Conservation (phyloP, 2,113 vertebrate genomes). For the Spea multiplicata region DNA sequence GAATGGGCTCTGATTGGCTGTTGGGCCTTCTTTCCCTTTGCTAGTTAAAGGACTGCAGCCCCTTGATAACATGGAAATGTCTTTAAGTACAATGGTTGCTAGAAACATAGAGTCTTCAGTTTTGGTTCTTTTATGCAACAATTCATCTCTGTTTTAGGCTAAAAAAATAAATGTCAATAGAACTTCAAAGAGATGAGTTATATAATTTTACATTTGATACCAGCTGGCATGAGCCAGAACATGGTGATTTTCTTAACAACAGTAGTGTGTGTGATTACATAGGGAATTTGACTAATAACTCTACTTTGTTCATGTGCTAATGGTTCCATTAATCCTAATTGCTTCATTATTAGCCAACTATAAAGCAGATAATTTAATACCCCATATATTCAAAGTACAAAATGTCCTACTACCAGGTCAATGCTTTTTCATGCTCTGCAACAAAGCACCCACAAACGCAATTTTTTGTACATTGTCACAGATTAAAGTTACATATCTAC, state of each 20-base stretch:
- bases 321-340: conserved; percentile 42
- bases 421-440: not conserved
- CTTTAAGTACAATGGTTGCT: too few relatives aligned
- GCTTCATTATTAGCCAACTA: conserved; percentile 28
- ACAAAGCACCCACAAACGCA: not conserved
- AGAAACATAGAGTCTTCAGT: too few relatives aligned
- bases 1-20: too few relatives aligned
- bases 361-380: conserved; percentile 17
- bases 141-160: too few relatives aligned
- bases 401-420: not conserved
- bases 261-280: not conserved
- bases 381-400: not conserved
- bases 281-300: conserved; percentile 29
- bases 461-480: too few relatives aligned
- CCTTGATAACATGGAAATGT: too few relatives aligned
- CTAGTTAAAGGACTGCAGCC: too few relatives aligned
- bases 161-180: not conserved
- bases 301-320: conserved; percentile 26
- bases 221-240: not conserved
- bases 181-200: not conserved
- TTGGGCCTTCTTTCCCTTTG: too few relatives aligned
- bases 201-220: not conserved
- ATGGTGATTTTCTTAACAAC: not conserved
- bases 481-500: too few relatives aligned
- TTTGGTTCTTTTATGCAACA: too few relatives aligned